phyloP scores from a whole-genome alignment of 2,888 invertebrate species.

The Vannuccia rotundouncinata region DNA sequence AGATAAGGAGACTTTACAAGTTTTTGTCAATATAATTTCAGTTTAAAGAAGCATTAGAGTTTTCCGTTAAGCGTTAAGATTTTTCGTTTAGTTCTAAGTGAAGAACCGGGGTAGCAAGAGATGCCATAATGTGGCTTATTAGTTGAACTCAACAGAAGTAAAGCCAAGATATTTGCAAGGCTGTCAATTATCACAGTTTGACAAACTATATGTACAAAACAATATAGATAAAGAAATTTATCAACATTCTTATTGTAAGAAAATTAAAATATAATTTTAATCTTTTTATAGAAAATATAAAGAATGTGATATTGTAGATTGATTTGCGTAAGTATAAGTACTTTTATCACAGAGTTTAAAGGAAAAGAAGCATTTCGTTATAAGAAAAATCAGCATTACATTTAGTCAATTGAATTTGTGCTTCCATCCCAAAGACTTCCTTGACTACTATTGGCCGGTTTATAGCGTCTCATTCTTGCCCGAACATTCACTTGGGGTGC shows the following conservation, averaged over 20 bases:
- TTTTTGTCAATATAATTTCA: too few relatives aligned
- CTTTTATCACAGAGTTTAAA: too few relatives aligned
- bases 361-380: background rate
- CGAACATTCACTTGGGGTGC: background rate
- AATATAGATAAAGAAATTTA: background rate
- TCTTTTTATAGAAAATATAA: too few relatives aligned
- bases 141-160: background rate
- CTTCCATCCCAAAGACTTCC: constrained; percentile 1
- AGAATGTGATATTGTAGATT: too few relatives aligned
- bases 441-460: background rate
- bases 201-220: background rate
- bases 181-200: background rate
- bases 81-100: too few relatives aligned
- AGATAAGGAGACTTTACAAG: too few relatives aligned
- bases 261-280: too few relatives aligned
- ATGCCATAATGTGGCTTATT: background rate
- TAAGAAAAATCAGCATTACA: background rate
- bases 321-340: too few relatives aligned
- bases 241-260: background rate
- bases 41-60: too few relatives aligned
- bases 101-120: background rate
- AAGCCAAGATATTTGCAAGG: background rate
- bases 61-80: too few relatives aligned
- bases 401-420: background rate
- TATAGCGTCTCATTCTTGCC: background rate